Conservation (phyloP, 2,797 vertebrate species). For the Ctenochaetus hawaiiensis region DNA sequence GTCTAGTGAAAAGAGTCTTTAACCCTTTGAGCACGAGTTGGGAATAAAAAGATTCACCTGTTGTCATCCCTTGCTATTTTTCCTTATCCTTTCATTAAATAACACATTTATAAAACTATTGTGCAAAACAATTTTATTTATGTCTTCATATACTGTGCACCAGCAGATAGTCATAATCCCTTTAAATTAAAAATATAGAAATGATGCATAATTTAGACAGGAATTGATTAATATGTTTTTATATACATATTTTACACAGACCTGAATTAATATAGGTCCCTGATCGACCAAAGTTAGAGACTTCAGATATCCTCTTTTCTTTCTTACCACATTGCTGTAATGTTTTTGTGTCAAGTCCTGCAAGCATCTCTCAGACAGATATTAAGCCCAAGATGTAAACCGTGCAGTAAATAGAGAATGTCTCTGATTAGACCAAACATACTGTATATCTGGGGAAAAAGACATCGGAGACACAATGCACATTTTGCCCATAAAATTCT, state of each 20-base stretch:
- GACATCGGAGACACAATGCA: slow-evolving; percentile 36
- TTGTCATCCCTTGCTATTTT: slow-evolving; percentile 71
- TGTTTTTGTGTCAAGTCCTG: slow-evolving; percentile 65
- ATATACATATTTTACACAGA: slow-evolving; percentile 90
- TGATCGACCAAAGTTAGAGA: slow-evolving; percentile 84
- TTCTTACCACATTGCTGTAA: slow-evolving; percentile 64
- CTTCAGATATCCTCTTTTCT: slow-evolving; percentile 61
- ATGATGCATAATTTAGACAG: slow-evolving; percentile 92
- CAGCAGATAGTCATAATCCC: slow-evolving; percentile 88
- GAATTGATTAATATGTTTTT: slow-evolving; percentile 86
- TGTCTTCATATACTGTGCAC: slow-evolving; percentile 90
- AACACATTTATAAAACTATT: slow-evolving; percentile 96
- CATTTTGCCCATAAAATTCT: slow-evolving; percentile 53
- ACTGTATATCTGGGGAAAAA: slow-evolving; percentile 37
- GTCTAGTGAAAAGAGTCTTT: slow-evolving; percentile 91
- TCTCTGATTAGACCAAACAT: slow-evolving; percentile 45
- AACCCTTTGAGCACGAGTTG: slow-evolving; percentile 99
- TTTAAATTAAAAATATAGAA: slow-evolving; percentile 92
- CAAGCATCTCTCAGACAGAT: slow-evolving; percentile 55
- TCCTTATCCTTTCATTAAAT: slow-evolving; percentile 91
- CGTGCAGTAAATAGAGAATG: slow-evolving; percentile 37
- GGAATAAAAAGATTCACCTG: slow-evolving; percentile 82
- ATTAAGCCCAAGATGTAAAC: slow-evolving; percentile 48
- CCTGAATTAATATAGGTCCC: slow-evolving; percentile 89
- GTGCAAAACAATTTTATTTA: slow-evolving; percentile 95